Evolutionary conservation across 2,113 vertebrate genomes (phyloP).

Genomic region (Trematocara nigrifrons): DNA sequence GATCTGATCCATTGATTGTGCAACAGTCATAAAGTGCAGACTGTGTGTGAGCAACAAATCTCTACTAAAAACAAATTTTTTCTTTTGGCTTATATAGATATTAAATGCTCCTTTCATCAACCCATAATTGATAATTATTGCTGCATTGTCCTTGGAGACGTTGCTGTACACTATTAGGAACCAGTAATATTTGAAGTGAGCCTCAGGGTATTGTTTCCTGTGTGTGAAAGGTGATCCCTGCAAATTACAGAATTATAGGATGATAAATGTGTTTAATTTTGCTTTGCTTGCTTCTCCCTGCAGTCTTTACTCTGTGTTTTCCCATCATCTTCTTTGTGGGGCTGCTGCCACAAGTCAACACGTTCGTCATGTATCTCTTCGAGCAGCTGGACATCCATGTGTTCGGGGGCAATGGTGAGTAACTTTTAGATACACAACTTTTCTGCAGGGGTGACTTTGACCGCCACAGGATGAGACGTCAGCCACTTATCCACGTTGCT

Average conservation of each 20-base stretch:
- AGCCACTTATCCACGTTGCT: background rate
- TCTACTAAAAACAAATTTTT: background rate
- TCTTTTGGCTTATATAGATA: background rate
- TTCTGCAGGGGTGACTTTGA: background rate
- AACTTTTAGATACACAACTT: background rate
- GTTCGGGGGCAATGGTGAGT: conserved; percentile 96
- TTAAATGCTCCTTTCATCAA: background rate
- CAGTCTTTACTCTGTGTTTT: conserved; percentile 97
- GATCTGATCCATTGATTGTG: background rate
- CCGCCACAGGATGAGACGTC: background rate
- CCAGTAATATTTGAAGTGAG: background rate
- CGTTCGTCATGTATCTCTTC: conserved; percentile 97
- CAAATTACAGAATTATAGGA: background rate
- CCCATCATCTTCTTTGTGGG: conserved; percentile 96
- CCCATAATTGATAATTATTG: background rate
- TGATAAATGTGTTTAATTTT: background rate
- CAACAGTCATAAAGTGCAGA: background rate
- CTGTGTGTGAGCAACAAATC: background rate
- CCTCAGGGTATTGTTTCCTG: background rate
- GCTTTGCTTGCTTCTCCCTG: background rate
- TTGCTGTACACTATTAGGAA: background rate
- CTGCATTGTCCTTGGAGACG: background rate
- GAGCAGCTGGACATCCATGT: conserved; percentile 98
- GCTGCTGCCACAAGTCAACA: conserved; percentile 98
- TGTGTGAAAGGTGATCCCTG: background rate